Conservation (phyloP, 2,113 vertebrate genomes). For the Ophthalmolycus amberensis region DNA sequence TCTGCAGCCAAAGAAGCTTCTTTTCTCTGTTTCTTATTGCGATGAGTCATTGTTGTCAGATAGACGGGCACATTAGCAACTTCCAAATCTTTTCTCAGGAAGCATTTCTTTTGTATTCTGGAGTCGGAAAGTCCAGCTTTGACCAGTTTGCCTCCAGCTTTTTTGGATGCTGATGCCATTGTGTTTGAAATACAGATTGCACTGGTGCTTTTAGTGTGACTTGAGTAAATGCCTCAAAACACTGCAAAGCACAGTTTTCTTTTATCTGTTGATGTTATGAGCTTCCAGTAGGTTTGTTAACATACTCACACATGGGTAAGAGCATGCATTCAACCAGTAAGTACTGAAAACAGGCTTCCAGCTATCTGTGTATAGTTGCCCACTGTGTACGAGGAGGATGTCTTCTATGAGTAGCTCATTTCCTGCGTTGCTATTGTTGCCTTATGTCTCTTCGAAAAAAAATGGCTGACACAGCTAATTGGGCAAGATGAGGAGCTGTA, state of each 20-base stretch:
- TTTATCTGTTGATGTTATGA: too few species aligned
- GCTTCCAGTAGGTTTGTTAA: too few species aligned
- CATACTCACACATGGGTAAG: background rate
- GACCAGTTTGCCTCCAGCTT: background rate
- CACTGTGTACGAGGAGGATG: background rate
- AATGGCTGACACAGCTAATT: slow-evolving; percentile 26
- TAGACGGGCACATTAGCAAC: background rate
- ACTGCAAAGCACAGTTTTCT: too few species aligned
- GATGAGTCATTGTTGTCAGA: slow-evolving; percentile 53
- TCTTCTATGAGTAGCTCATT: slow-evolving; percentile 1
- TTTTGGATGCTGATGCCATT: background rate
- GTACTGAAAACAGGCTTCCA: background rate
- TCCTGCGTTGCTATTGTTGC: slow-evolving; percentile 11
- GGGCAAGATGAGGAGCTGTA: slow-evolving; percentile 18
- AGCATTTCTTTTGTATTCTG: slow-evolving; percentile 16
- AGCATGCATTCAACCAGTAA: background rate
- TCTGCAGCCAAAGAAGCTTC: slow-evolving; percentile 22
- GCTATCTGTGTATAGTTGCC: background rate
- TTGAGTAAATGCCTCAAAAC: background rate
- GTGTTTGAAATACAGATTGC: background rate
- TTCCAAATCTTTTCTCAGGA: slow-evolving; percentile 21
- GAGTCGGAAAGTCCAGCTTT: background rate
- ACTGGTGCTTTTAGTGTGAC: background rate
- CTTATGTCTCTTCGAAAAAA: background rate
- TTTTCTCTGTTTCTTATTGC: slow-evolving; percentile 25